Base-by-base conservation (phyloP, 2,888 invertebrate species). In the Caenorhabditis afra region DNA sequence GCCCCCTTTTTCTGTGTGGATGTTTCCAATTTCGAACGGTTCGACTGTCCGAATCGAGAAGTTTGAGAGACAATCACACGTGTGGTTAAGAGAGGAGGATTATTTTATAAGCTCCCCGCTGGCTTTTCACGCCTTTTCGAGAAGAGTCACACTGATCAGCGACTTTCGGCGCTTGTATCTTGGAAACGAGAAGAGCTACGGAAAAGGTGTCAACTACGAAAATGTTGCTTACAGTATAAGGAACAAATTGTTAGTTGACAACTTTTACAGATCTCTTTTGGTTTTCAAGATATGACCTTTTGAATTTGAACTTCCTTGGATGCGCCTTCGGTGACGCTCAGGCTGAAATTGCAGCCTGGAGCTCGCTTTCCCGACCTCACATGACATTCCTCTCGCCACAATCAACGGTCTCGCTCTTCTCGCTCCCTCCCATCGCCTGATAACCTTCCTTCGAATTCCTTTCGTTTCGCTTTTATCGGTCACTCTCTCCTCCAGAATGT, bases 41-140 rank as follows among this genome's bases (percentile, higher is more conserved):
- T 7, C 35, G 55, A 18, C 22, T 47, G n/a, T 53, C 44, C 44
- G 8, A 39, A n/a, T 52, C 53, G n/a, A n/a, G n/a, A n/a, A n/a
- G n/a, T n/a, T n/a, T n/a, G n/a, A n/a, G n/a, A n/a, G n/a, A n/a
- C n/a, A n/a, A n/a, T n/a, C n/a, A 64, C 47, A 18, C 47, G 41
- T 41, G 41, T 3, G n/a, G n/a, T n/a, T n/a, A n/a, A n/a, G n/a
- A n/a, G n/a, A n/a, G 29, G 29, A 3, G 14, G 41, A 41, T 41
- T 41, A 41, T 11, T 41, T 62, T 49, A 59, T 68, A 68, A 68
- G 50, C 59, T n/a, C n/a, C 52, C 50, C 0, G 29, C 4, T 45
- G 68, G 35, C 44, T 68, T 68, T 68, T 68, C 52, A 68, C 68
- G 68, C 68, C 68, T 68, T 58, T 68, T 65, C 23, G 12, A 68